Conservation (phyloP, 30 jellyfish, hydroid and myxozoan genomes). For the Pelagia noctiluca region DNA sequence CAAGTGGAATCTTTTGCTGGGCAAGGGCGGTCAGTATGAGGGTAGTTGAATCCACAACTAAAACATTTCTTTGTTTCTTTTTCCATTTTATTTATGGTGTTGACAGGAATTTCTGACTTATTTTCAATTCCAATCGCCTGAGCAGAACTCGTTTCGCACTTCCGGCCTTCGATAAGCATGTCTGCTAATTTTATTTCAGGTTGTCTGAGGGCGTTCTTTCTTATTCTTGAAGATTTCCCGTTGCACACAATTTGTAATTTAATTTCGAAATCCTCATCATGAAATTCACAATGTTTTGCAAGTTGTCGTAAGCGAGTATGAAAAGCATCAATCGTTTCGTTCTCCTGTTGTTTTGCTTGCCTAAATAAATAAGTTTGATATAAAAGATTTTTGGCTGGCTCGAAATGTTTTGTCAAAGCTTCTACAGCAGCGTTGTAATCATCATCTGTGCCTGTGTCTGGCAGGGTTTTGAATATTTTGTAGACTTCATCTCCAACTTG, state of each 20-base stretch:
- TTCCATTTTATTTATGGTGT: background rate
- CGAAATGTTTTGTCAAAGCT: conserved; percentile 33
- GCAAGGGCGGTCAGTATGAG: background rate
- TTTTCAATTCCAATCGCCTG: conserved; percentile 67
- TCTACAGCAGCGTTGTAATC: conserved; percentile 28
- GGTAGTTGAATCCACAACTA: background rate
- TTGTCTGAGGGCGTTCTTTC: conserved; percentile 53
- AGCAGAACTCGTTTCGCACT: conserved; percentile 67
- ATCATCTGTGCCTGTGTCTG: conserved; percentile 34
- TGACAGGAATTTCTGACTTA: background rate
- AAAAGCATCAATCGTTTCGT: conserved; percentile 44
- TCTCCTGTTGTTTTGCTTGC: conserved; percentile 34
- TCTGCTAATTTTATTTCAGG: conserved; percentile 34
- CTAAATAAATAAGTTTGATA: too few relatives aligned
- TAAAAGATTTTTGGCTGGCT: conserved; percentile 13
- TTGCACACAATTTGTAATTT: conserved; percentile 49
- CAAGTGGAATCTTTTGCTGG: background rate
- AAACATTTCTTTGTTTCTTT: background rate
- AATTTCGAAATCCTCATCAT: conserved; percentile 47
- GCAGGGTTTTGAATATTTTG: conserved; percentile 19
- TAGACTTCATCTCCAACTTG: conserved; percentile 6
- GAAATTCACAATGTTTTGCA: conserved; percentile 49
- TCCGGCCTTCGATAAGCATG: conserved; percentile 63
- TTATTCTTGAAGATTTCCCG: conserved; percentile 54
- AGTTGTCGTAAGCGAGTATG: conserved; percentile 35